These are phyloP conservation scores for Drosophila birchii DNA, from an alignment of 2,888 invertebrate species.

Conservation along the genomic window DNA sequence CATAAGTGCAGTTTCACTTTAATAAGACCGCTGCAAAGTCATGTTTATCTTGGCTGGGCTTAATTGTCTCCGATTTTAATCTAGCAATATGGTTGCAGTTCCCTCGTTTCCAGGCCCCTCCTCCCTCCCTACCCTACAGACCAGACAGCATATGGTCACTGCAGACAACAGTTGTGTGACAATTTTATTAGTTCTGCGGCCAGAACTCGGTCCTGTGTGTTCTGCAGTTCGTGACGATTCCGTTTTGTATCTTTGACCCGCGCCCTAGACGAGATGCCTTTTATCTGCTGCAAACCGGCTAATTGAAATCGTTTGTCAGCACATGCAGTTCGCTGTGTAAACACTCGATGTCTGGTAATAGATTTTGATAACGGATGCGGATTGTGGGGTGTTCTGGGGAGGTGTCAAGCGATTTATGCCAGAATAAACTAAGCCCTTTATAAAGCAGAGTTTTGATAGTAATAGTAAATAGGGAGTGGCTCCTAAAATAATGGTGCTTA, in stretches of 20 bases:
- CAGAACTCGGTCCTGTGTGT: slow-evolving; percentile 9
- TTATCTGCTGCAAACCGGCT: slow-evolving; percentile 56
- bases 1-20: slow-evolving; percentile 9
- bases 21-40: slow-evolving; percentile 11
- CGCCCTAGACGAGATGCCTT: slow-evolving; percentile 51
- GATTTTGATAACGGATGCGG: slow-evolving; percentile 36
- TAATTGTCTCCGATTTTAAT: slow-evolving; percentile 81
- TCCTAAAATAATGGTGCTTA: not conserved
- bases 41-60: slow-evolving; percentile 64
- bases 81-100: slow-evolving; percentile 58
- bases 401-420: slow-evolving; percentile 69
- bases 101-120: not conserved
- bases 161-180: slow-evolving; percentile 61
- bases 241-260: slow-evolving; percentile 65
- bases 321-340: slow-evolving; percentile 53
- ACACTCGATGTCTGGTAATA: slow-evolving; percentile 51
- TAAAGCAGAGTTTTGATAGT: not conserved
- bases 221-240: slow-evolving; percentile 55
- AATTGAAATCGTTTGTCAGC: slow-evolving; percentile 79
- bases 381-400: slow-evolving; percentile 28
- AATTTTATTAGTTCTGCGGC: slow-evolving; percentile 74
- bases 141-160: slow-evolving; percentile 66
- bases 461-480: not conserved
- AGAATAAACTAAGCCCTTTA: not conserved
- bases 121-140: not conserved